phyloP scores from a whole-genome alignment of 2,888 invertebrate genomes.

The Athalia cordata region DNA sequence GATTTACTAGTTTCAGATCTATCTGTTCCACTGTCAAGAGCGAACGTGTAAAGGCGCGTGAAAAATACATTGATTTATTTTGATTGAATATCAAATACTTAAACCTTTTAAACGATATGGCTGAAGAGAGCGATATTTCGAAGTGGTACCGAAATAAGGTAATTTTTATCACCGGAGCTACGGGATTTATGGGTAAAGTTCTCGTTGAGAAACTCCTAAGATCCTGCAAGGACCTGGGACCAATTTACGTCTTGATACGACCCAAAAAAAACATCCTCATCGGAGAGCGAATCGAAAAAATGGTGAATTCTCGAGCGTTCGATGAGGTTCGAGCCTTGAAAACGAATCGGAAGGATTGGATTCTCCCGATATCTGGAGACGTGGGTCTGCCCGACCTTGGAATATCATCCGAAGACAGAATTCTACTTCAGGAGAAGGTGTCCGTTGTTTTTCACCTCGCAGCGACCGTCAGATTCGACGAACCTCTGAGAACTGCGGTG shows the following conservation, averaged over 20 bases:
- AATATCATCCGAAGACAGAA: constrained; percentile 79
- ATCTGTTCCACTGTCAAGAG: no score
- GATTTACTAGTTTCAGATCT: no score
- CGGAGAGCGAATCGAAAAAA: constrained; percentile 3
- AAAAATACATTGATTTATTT: no score
- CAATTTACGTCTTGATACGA: constrained; percentile 9
- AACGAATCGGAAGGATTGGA: constrained; percentile 52
- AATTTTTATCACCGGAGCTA: constrained; percentile 33
- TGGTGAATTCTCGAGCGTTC: not conserved
- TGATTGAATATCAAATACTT: no score
- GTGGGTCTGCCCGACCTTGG: constrained; percentile 80
- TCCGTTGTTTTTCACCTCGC: constrained; percentile 87
- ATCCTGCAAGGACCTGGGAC: constrained; percentile 24
- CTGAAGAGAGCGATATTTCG: constrained; percentile 4
- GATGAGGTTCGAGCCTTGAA: not conserved
- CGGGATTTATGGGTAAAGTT: constrained; percentile 35
- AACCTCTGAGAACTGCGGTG: constrained; percentile 88
- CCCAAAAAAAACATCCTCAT: not conserved
- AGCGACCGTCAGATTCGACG: constrained; percentile 86
- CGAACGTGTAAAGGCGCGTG: no score
- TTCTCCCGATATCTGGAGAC: constrained; percentile 81
- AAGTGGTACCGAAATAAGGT: constrained; percentile 21
- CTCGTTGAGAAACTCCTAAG: constrained; percentile 22
- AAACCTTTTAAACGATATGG: not conserved
- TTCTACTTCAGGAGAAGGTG: constrained; percentile 79